phyloP scores from a whole-genome alignment of 2,888 invertebrate species.

The Ochlodes sylvanus region DNA sequence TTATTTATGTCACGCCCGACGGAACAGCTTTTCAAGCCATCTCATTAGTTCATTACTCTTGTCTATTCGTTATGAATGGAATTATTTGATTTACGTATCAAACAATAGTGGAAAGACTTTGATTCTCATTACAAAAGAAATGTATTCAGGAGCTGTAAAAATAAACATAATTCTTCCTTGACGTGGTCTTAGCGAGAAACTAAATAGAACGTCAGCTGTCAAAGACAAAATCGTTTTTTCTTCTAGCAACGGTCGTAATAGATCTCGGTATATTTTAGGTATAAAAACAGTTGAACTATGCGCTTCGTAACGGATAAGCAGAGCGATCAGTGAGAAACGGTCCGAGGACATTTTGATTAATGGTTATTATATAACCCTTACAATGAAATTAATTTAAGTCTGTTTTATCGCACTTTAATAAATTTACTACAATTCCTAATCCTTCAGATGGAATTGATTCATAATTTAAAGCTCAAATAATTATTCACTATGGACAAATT shows the following conservation, averaged over 20 bases:
- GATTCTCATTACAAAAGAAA: constrained; percentile 29
- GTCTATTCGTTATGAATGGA: constrained; percentile 31
- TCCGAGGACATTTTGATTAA: constrained; percentile 75
- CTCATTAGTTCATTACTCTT: constrained; percentile 36
- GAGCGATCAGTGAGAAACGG: too few species aligned
- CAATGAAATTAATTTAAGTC: constrained; percentile 71
- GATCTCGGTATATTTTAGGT: constrained; percentile 43
- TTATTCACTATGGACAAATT: too few species aligned
- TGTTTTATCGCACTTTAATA: too few species aligned
- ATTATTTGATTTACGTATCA: constrained; percentile 29
- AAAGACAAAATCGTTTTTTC: constrained; percentile 60
- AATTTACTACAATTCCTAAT: too few species aligned
- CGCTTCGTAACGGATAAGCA: neutral
- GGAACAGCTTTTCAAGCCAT: constrained; percentile 41
- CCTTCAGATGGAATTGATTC: too few species aligned
- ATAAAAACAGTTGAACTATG: constrained; percentile 1
- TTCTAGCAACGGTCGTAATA: constrained; percentile 60
- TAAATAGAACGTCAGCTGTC: constrained; percentile 53
- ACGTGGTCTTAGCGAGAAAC: constrained; percentile 21
- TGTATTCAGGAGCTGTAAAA: constrained; percentile 33
- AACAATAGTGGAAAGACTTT: constrained; percentile 28
- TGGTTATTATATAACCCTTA: constrained; percentile 54
- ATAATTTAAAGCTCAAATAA: too few species aligned
- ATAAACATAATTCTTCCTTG: constrained; percentile 28
- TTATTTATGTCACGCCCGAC: constrained; percentile 74